Conservation (phyloP, 2,888 invertebrate genomes). For the Thera obeliscata region DNA sequence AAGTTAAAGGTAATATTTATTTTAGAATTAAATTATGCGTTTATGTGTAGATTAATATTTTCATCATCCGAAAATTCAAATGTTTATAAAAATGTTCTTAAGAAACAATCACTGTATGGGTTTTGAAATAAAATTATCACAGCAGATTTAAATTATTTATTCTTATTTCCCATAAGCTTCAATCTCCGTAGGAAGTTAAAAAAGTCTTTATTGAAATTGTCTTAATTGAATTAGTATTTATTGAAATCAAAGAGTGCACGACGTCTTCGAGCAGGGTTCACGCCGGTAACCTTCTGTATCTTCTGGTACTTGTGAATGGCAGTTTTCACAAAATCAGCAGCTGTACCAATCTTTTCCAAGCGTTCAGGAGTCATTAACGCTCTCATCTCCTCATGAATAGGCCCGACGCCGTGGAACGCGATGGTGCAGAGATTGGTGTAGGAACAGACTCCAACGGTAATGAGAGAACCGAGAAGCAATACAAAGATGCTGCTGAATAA, state of each 20-base stretch:
- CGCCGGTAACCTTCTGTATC: conserved; percentile 65
- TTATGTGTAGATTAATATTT: no score
- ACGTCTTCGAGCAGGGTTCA: conserved; percentile 52
- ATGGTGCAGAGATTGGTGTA: conserved; percentile 86
- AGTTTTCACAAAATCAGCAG: conserved; percentile 84
- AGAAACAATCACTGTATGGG: background rate
- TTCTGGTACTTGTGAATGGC: conserved; percentile 86
- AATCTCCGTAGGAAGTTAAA: background rate
- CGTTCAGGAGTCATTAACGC: conserved; percentile 84
- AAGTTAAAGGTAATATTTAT: background rate
- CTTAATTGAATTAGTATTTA: background rate
- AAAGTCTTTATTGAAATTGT: background rate
- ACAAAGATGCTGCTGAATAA: conserved; percentile 72
- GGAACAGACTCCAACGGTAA: conserved; percentile 82
- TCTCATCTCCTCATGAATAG: conserved; percentile 84
- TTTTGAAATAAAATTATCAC: background rate
- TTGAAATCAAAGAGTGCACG: conserved; percentile 49
- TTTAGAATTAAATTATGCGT: no score
- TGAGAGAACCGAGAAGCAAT: conserved; percentile 76
- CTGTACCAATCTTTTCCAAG: conserved; percentile 84
- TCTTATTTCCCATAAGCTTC: conserved; percentile 9
- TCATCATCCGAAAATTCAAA: background rate
- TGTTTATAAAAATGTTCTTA: background rate
- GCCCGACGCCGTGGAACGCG: conserved; percentile 85
- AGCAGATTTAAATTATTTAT: conserved; percentile 8